A percentile compares a stretch with the other conserved stretches of the same genome.
Evolutionary conservation across 2,113 vertebrate species (phyloP).

Genomic region (Semnopithecus entellus): DNA sequence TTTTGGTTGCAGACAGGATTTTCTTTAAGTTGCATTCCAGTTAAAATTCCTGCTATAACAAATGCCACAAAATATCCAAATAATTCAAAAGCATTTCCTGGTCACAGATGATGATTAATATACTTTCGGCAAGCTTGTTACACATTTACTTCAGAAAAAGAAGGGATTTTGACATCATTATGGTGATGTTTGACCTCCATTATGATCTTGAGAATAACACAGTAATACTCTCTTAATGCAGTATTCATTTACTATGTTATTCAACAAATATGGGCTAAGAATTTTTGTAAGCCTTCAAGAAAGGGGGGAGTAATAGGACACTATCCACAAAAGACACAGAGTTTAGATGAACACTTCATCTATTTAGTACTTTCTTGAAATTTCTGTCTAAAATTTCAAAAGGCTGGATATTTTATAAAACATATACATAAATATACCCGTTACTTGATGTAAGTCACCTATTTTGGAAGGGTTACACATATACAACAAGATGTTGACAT

Average conservation of each 20-base stretch:
- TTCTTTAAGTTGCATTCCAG: constrained; percentile 5
- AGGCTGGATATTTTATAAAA: not conserved
- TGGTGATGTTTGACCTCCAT: not conserved
- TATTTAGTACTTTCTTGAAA: not conserved
- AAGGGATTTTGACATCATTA: not conserved
- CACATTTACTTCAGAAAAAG: constrained; percentile 34
- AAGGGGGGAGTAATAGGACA: not conserved
- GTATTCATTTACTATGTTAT: not conserved
- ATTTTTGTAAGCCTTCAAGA: not conserved
- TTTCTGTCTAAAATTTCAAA: not conserved
- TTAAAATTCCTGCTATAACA: not conserved
- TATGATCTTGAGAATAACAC: not conserved
- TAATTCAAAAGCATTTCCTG: constrained; percentile 37
- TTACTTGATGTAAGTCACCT: not conserved
- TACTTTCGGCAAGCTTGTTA: constrained; percentile 28
- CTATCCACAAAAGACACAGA: not conserved
- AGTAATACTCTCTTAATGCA: not conserved
- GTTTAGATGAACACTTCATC: not conserved
- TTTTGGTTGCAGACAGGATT: not conserved
- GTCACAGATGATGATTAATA: constrained; percentile 20
- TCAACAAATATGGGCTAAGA: not conserved
- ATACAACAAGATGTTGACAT: constrained; percentile 31
- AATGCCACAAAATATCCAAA: not conserved
- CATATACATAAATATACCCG: not conserved
- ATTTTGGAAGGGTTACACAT: constrained; percentile 26